These are phyloP conservation scores for Chaetops frenatus DNA, from an alignment of 2,113 vertebrate species.

Conservation along the genomic window DNA sequence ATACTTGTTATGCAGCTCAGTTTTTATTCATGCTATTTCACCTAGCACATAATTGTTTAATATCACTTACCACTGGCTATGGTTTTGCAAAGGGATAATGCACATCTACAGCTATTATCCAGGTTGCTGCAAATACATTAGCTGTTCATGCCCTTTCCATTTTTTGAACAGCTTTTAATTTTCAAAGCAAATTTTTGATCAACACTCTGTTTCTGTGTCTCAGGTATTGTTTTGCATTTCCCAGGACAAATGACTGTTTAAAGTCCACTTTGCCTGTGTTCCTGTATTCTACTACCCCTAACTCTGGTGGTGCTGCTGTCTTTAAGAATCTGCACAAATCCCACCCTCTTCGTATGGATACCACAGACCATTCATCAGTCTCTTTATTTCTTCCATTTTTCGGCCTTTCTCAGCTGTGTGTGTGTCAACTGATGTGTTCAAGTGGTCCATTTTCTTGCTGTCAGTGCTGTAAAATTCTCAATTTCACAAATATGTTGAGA, in stretches of 20 bases:
- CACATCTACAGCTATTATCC: not conserved
- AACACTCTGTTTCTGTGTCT: not conserved
- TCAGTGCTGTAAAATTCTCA: not conserved
- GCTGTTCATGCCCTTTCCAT: not conserved
- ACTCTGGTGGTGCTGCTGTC: not conserved
- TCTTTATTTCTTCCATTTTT: not conserved
- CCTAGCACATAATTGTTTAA: not conserved
- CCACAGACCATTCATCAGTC: accelerated
- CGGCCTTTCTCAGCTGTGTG: not conserved
- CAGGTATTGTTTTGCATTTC: not conserved
- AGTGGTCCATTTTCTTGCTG: not conserved
- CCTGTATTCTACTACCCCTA: not conserved
- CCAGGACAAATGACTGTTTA: not conserved
- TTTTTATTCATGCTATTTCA: not conserved
- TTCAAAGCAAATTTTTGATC: not conserved
- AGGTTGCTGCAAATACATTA: not conserved
- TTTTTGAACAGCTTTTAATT: not conserved
- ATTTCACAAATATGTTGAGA: not conserved
- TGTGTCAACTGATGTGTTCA: not conserved
- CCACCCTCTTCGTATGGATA: accelerated
- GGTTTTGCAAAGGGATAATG: not conserved
- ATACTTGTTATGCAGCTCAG: not conserved
- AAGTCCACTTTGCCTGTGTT: not conserved
- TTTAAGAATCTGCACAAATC: not conserved
- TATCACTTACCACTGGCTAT: not conserved